A percentile compares a stretch with the other conserved stretches of the same genome.
Conservation (phyloP, 2,797 vertebrate genomes). For the Sebastes iracundus region DNA sequence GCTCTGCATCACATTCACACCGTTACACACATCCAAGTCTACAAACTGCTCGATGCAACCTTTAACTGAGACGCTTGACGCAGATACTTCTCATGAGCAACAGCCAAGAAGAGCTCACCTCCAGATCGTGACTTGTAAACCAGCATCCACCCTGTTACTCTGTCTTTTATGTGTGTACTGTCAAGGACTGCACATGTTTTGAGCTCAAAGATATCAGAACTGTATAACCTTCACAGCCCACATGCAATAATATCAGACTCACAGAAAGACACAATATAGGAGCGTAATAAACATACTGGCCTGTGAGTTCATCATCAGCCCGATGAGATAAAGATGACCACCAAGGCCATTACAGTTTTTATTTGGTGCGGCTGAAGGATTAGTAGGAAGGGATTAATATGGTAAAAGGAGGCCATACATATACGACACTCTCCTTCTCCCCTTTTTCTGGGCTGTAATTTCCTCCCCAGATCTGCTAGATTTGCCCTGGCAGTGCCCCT, state of each 20-base stretch:
- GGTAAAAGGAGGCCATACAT: constrained; percentile 68
- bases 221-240: background rate
- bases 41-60: background rate
- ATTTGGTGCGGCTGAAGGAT: constrained; percentile 73
- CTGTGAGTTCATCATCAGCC: constrained; percentile 47
- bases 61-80: background rate
- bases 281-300: constrained; percentile 30
- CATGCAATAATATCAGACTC: constrained; percentile 1
- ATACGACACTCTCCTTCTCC: constrained; percentile 37
- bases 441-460: constrained; percentile 46
- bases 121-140: background rate
- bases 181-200: background rate
- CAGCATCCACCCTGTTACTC: background rate
- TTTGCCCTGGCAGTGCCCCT: constrained; percentile 42
- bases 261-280: background rate
- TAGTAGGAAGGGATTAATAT: constrained; percentile 76
- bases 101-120: background rate
- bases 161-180: background rate
- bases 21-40: background rate
- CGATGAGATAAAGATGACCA: constrained; percentile 70
- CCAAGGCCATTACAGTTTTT: constrained; percentile 72
- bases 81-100: background rate
- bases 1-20: background rate
- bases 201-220: background rate
- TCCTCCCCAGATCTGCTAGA: constrained; percentile 41